Evolutionary conservation across 2,797 vertebrate genomes (phyloP).

Genomic region (Sebastes minor): DNA sequence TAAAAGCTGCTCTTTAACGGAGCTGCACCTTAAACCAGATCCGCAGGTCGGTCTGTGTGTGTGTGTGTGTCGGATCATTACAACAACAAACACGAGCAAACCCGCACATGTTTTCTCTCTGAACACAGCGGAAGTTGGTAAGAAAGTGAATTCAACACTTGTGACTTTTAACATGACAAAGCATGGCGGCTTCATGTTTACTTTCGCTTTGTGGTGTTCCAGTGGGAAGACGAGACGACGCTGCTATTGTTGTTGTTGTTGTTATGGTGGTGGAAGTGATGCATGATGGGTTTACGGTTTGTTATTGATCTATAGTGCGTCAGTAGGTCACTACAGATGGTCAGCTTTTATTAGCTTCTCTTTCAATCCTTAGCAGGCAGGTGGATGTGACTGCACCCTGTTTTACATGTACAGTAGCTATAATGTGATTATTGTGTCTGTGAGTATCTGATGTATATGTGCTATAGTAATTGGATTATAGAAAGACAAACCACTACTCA

Average conservation of each 20-base stretch:
- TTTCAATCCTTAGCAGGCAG: background rate
- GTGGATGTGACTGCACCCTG: background rate
- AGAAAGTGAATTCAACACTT: constrained; percentile 21
- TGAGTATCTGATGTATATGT: background rate
- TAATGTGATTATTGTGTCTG: background rate
- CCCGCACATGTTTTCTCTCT: constrained; percentile 32
- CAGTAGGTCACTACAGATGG: background rate
- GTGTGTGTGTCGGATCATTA: background rate
- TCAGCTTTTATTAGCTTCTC: background rate
- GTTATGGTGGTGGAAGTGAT: background rate
- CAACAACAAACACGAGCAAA: background rate
- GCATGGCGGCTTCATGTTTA: constrained; percentile 20
- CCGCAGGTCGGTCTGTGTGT: background rate
- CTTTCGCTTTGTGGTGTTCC: constrained; percentile 38
- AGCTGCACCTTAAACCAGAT: constrained; percentile 9
- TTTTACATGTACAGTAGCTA: background rate
- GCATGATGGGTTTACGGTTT: background rate
- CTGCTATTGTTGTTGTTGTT: background rate
- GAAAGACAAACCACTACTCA: too few relatives aligned
- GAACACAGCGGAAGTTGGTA: constrained; percentile 56
- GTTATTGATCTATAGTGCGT: background rate
- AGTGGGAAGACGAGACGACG: background rate
- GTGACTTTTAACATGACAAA: background rate
- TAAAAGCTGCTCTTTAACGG: background rate
- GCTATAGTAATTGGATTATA: too few relatives aligned